Evolutionary conservation across 2,888 invertebrate genomes (phyloP), one percentile per base, ranked within the genome.

Genomic region (Synergus laeviventris): DNA sequence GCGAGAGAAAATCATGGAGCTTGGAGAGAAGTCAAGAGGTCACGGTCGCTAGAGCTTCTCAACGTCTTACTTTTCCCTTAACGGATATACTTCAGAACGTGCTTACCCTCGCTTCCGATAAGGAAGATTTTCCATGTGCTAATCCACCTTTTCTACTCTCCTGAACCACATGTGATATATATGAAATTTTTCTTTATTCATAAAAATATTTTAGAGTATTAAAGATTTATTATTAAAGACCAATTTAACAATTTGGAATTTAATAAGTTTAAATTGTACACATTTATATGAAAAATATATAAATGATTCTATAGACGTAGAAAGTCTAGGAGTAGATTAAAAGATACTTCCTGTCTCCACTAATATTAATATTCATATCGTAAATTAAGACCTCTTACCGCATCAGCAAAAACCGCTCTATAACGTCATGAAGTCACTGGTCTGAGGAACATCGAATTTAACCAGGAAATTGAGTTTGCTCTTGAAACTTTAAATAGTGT

Each of bases 21-120:
- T 70, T 49, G 49, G 70, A 70, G 70, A 49, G 70, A 70, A 31
- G 31, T 70, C 70, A 49, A 49, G 49, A 70, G 70, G 70, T 70
- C 70, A 70, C n/a, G 70, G 70, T 49, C 49, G 66, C 45, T 70
- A 49, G 49, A 70, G 66, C 31, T 49, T 45, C 16, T 70, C 45
- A 31, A 70, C 49, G 49, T 70, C 70, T 70, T 70, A 70, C 70
- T 70, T 70, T 49, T 70, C 49, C n/a, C 49, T 70, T 70, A 70
- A 70, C 70, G 70, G 70, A 70, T 70, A 70, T 70, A 49, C 70
- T 70, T 9, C n/a, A 8, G 11, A 49, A 70, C 49, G 31, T 70
- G 45, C 49, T 70, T 70, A 11, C 45, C 49, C 70, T 49, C 49
- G n/a, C 24, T 31, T 49, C 31, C 31, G 49, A 70, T 70, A 36